Evolutionary conservation across 2,113 vertebrate species (phyloP).

Genomic region (Himantopus leucocephalus): DNA sequence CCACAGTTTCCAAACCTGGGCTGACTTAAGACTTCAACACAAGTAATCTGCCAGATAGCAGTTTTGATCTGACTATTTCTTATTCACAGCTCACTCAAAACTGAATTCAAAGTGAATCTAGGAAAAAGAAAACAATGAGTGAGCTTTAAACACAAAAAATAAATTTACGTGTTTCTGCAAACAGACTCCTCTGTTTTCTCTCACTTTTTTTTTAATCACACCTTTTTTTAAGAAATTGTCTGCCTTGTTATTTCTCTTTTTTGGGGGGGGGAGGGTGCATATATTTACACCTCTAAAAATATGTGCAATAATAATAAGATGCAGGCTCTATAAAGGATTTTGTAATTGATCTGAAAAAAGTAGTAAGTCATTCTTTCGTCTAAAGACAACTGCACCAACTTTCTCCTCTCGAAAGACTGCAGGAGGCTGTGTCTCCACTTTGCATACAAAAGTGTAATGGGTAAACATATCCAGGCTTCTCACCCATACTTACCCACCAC

Average conservation of each 20-base stretch:
- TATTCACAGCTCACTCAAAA: not conserved
- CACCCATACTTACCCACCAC: fast-evolving
- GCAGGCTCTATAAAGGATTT: not conserved
- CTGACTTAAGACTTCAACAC: not conserved
- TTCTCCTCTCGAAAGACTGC: not conserved
- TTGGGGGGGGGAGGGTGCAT: not conserved
- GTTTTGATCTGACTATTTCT: not conserved
- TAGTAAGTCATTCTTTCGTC: fast-evolving
- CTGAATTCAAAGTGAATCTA: not conserved
- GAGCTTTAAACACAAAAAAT: not conserved
- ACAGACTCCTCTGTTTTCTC: not conserved
- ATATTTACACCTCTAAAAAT: not conserved
- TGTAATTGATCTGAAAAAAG: not conserved
- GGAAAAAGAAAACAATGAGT: not conserved
- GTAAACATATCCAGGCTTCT: not conserved
- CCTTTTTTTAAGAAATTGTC: not conserved
- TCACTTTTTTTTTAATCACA: not conserved
- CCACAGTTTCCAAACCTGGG: not conserved
- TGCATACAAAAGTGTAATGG: fast-evolving
- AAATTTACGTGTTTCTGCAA: not conserved
- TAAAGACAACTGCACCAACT: fast-evolving
- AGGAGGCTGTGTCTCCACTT: not conserved
- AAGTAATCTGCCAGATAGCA: not conserved
- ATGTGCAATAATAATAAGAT: not conserved
- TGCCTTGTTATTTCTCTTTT: not conserved